Conservation (phyloP, 1,140 invertebrate species). For the Zaprionus davidi region DNA sequence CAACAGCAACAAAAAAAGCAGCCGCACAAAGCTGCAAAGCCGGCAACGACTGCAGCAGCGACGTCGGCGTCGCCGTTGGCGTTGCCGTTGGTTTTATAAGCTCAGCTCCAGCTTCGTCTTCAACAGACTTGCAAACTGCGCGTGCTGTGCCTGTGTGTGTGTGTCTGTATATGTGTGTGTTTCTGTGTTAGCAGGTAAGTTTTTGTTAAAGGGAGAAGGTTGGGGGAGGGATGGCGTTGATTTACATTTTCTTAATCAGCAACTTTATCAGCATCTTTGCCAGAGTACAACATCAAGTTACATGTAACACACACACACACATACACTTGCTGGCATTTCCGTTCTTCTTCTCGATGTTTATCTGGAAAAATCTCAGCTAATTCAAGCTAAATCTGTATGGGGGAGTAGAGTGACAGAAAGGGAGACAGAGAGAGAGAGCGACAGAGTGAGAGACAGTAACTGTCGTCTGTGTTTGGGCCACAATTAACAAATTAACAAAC, state of each 20-base stretch:
- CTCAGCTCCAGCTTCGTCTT: constrained; percentile 37
- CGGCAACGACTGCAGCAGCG: constrained; percentile 1
- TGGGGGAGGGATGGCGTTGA: not conserved
- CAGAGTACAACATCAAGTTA: not conserved
- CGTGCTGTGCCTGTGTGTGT: constrained; percentile 19
- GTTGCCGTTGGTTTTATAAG: constrained; percentile 49
- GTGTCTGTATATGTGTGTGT: not conserved
- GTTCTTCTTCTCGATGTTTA: not conserved
- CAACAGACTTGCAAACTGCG: not conserved
- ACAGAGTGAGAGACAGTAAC: not conserved
- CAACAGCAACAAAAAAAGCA: not conserved
- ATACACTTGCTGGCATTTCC: not conserved
- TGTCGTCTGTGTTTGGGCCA: constrained; percentile 9
- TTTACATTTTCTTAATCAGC: not conserved
- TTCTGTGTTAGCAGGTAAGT: constrained; percentile 17
- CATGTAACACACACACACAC: not conserved
- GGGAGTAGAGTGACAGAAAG: too few relatives aligned
- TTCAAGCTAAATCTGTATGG: not conserved
- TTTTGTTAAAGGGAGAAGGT: not conserved
- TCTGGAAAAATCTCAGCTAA: not conserved
- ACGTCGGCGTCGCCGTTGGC: constrained; percentile 29
- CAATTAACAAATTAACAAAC: constrained; percentile 24
- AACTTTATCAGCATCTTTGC: constrained; percentile 5
- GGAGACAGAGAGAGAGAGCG: not conserved
- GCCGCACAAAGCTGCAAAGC: constrained; percentile 39